Evolutionary conservation across 2,113 vertebrate species (phyloP), one percentile per base, ranked within the genome.

Genomic region (Thinocorus orbignyianus): DNA sequence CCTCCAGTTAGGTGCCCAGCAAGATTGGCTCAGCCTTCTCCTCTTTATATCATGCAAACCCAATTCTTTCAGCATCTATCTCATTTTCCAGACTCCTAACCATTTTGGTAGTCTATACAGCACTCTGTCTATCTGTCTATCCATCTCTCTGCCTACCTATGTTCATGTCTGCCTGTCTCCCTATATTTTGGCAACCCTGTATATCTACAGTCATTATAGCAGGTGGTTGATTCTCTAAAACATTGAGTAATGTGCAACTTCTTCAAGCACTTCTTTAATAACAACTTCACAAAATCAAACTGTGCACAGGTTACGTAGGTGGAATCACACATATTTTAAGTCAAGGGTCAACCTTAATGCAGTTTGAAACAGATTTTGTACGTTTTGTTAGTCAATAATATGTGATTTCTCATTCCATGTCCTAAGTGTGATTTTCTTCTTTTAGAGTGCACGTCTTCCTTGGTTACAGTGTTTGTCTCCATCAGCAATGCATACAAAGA

Each of bases 121-220:
- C 9, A 4, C 44, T 62, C 31, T 49, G 10, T 44, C 90, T 54
- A 1, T 33, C 62, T 35, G 1, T 37, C 69, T 22, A 1, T 33
- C 61, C 31, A 0, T 37, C 61, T 31, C 1, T 7, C 31, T 44
- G 11, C 51, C 14, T 52, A 26, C 18, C 9, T 44, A 1, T 16
- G 35, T 33, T 12, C 33, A 48, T n/a, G 3, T 20, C 30, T 61
- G 17, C 26, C 26, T 28, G 3, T 26, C 46, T n/a, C 23, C 16
- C 20, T 52, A 0, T 42, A 33, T 49, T 60, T 71, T 44, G 31
- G 26, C 42, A 61, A 28, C 69, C n/a, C 9, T 55, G 6, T 44
- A 7, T 13, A 2, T 31, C 5, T 4, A 13, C 8, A 51, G 2
- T 41, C 22, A 2, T 28, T 22, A 11, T 0, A 58, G 57, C 19